Percentiles rank a stretch among this genome's conserved stretches.
Evolutionary conservation across 1,140 invertebrate genomes (phyloP).

Genomic region (Melipona quadrifasciata): DNA sequence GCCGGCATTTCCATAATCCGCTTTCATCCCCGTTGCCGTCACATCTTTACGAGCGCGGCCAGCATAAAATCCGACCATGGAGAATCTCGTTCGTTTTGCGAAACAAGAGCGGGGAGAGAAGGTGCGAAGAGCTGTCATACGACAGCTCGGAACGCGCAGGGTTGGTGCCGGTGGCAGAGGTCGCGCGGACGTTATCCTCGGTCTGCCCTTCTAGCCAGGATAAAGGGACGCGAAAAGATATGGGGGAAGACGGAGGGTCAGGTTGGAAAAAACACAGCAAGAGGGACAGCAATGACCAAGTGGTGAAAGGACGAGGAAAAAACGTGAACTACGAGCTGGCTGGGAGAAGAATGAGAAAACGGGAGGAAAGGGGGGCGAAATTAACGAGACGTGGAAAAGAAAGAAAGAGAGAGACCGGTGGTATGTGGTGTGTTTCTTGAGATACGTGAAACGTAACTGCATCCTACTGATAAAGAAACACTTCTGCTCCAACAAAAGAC

Average conservation of each 20-base stretch:
- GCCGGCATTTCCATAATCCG: constrained; percentile 55
- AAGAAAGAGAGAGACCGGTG: not conserved
- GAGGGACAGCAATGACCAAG: not conserved
- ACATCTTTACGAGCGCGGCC: constrained; percentile 46
- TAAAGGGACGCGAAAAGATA: constrained; percentile 6
- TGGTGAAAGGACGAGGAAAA: constrained; percentile 11
- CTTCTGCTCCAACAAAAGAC: no score
- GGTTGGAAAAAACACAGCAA: not conserved
- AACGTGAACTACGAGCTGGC: constrained; percentile 17
- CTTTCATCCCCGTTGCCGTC: constrained; percentile 38
- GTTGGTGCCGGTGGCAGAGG: constrained; percentile 51
- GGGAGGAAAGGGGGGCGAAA: constrained; percentile 5
- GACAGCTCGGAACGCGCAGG: constrained; percentile 42
- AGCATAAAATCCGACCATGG: constrained; percentile 47
- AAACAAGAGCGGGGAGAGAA: constrained; percentile 33
- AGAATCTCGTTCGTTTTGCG: constrained; percentile 54
- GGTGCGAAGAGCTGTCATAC: constrained; percentile 47
- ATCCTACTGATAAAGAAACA: no score
- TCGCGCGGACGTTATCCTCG: constrained; percentile 65
- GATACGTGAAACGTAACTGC: not conserved
- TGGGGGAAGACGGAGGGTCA: not conserved
- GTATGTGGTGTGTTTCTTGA: not conserved
- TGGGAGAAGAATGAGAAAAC: not conserved
- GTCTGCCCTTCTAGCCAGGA: constrained; percentile 44
- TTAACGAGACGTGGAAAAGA: not conserved